Evolutionary conservation across 2,888 invertebrate genomes (phyloP).

Genomic region (Oligia strigilis): DNA sequence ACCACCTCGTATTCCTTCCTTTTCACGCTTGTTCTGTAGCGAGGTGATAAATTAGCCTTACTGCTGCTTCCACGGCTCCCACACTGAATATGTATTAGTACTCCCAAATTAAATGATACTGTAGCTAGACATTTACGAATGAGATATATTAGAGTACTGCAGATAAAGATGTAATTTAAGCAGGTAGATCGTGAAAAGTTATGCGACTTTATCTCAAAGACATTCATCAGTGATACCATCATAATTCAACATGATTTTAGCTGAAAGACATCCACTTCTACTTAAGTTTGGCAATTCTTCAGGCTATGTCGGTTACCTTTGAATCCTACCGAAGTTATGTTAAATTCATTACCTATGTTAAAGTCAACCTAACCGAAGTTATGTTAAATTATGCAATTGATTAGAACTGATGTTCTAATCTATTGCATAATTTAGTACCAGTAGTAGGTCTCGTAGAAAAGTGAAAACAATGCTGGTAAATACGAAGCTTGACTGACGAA

Average conservation of each 20-base stretch:
- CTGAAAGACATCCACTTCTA: background rate
- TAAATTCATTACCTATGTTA: too few relatives aligned
- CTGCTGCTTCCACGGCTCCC: constrained; percentile 44
- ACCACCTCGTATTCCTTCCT: constrained; percentile 41
- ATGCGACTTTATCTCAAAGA: background rate
- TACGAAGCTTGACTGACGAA: too few relatives aligned
- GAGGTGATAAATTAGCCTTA: constrained; percentile 60
- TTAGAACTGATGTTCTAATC: too few relatives aligned
- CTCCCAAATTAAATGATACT: constrained; percentile 64
- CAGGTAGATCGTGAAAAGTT: background rate
- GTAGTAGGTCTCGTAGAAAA: background rate
- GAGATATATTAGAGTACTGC: constrained; percentile 23
- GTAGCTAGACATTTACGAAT: constrained; percentile 37
- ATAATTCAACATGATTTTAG: background rate
- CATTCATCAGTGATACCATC: background rate
- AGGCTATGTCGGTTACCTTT: background rate
- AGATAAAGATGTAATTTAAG: constrained; percentile 3
- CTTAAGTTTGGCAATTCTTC: background rate
- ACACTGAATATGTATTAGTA: constrained; percentile 65
- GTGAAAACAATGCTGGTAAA: background rate
- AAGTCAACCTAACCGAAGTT: too few relatives aligned
- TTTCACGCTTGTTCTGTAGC: constrained; percentile 42
- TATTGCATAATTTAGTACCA: background rate
- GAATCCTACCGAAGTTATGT: background rate
- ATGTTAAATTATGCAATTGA: background rate